A percentile compares a stretch with the other conserved stretches of the same genome.
phyloP scores from a whole-genome alignment of 2,113 vertebrate genomes.

The Vulpes ferrilata region DNA sequence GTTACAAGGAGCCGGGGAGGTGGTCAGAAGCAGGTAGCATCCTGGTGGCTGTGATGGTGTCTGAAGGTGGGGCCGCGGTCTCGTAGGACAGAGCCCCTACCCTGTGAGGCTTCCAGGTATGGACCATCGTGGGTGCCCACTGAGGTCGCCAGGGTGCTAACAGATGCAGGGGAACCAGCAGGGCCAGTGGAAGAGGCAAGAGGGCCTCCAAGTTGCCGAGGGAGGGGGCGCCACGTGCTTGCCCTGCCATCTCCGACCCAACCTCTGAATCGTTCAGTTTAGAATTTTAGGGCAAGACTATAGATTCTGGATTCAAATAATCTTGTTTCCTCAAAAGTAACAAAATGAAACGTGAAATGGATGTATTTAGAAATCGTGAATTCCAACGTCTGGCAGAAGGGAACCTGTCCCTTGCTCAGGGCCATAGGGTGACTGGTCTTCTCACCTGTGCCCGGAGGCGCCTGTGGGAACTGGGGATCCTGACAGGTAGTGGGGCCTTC shows the following conservation, averaged over 20 bases:
- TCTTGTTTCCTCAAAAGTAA: neutral
- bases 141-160: neutral
- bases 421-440: neutral
- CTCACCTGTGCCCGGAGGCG: neutral
- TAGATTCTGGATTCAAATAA: neutral
- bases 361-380: no score
- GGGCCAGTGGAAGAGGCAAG: neutral
- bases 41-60: neutral
- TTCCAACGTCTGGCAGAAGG: neutral
- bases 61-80: neutral
- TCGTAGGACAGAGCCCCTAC: neutral
- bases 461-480: neutral
- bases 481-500: neutral
- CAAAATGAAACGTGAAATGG: neutral
- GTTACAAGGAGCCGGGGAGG: neutral
- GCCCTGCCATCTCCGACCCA: no score
- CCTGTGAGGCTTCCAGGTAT: fast-evolving
- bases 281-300: no score
- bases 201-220: neutral
- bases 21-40: neutral
- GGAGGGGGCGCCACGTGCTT: neutral
- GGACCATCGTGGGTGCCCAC: neutral
- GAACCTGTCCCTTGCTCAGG: neutral
- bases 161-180: neutral
- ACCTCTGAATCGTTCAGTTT: no score